Conservation (phyloP, 1,140 invertebrate genomes). For the Hyles euphorbiae region DNA sequence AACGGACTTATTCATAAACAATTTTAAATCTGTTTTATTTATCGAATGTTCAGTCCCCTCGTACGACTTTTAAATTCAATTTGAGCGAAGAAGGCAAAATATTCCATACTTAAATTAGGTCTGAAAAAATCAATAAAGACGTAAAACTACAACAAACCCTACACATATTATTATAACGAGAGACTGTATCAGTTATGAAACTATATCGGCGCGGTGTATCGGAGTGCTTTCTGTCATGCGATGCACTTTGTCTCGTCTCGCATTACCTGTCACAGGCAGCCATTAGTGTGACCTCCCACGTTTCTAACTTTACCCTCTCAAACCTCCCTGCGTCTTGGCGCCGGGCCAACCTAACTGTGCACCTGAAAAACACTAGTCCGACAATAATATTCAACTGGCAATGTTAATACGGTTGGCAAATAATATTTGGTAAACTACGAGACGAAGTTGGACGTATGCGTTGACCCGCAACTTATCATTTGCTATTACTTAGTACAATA, state of each 20-base stretch:
- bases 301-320: conserved; percentile 53
- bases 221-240: conserved; percentile 47
- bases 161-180: no score
- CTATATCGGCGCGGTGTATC: conserved; percentile 20
- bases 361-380: conserved; percentile 14
- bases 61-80: no score
- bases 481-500: conserved; percentile 57
- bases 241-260: conserved; percentile 70
- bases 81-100: no score
- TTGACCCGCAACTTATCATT: conserved; percentile 70
- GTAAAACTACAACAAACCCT: no score
- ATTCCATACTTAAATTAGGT: no score
- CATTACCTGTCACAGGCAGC: conserved; percentile 66
- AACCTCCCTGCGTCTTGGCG: conserved; percentile 56
- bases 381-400: background rate
- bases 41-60: no score
- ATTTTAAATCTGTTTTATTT: no score
- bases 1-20: no score
- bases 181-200: no score
- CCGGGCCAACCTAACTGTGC: conserved; percentile 25
- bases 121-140: no score
- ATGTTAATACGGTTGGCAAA: background rate
- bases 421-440: conserved; percentile 9
- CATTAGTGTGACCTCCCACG: conserved; percentile 68
- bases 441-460: conserved; percentile 17